Evolutionary conservation across 2,888 invertebrate species (phyloP), one percentile per base, ranked within the genome.

Genomic region (Campoletis raptor): DNA sequence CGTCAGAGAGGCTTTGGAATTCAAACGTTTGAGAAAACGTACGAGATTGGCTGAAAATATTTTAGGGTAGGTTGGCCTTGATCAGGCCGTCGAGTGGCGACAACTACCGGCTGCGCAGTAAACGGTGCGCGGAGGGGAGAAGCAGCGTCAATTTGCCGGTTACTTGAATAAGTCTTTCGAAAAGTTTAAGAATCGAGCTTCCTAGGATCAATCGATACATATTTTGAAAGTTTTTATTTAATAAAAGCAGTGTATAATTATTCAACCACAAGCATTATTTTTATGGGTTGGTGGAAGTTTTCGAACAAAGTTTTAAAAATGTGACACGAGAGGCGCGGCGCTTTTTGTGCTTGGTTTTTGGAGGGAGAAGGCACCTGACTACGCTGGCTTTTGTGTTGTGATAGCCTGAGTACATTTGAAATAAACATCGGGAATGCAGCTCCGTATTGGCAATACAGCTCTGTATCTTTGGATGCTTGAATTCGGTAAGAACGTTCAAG

Each of bases 1-100:
- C 48, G 80, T 81, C 85, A 42, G 40, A 85, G 76, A 40, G 81
- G 85, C 85, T 76, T 85, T 76, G 85, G 80, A 64, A 84, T 85
- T 85, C 76, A 76, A 85, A 85, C 45, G 76, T 76, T 64, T 40
- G 48, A 61, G 64, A 36, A 85, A 76, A 48, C 57, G 61, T 37
- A 54, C 30, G 52, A 12, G 81, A 85, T 81, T 81, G 80, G 85
- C 52, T 24, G 80, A 57, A 70, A 54, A 61, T 8, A 52, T n/a
- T n/a, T 48, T 36, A 9, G 37, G 54, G 36, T 72, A n/a, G 64
- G 45, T 64, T 40, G 48, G 45, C 30, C 30, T 30, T 30, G 30
- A 30, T 30, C 30, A 3, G 36, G 52, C 30, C 57, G 18, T 24
- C 54, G 2, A 18, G 42, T 74, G 18, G 74, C 74, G 74, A 61